phyloP scores from a whole-genome alignment of 2,888 invertebrate genomes.

The Cecidostiba fungosa region DNA sequence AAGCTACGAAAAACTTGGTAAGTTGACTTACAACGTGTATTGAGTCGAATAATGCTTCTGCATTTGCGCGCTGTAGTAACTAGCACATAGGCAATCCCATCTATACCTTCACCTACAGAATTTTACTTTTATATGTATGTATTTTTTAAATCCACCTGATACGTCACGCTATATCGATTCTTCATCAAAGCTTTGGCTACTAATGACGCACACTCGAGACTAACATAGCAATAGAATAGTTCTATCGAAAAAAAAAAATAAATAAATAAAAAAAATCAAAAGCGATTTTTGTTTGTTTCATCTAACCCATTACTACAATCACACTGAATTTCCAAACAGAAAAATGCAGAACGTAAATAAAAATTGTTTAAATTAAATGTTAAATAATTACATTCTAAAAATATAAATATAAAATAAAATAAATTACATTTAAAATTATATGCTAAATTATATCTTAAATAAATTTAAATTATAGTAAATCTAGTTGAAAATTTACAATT shows the following conservation, averaged over 20 bases:
- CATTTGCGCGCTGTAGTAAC: constrained; percentile 7
- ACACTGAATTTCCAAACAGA: background rate
- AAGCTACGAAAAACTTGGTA: background rate
- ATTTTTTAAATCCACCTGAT: constrained; percentile 47
- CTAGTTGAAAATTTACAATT: no score
- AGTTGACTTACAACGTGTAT: background rate
- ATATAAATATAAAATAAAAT: background rate
- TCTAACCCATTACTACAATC: no score
- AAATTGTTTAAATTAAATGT: background rate
- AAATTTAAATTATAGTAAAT: no score
- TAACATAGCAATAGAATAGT: constrained; percentile 9
- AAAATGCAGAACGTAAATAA: background rate
- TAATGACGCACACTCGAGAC: constrained; percentile 47
- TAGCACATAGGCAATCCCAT: constrained; percentile 5
- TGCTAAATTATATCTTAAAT: background rate
- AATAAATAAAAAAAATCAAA: constrained; percentile 5
- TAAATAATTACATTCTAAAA: background rate
- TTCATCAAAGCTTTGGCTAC: constrained; percentile 47
- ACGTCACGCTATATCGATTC: constrained; percentile 58
- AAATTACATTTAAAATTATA: background rate
- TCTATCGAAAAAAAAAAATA: no score
- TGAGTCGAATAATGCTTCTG: background rate
- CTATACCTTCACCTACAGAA: background rate
- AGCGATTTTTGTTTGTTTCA: background rate
- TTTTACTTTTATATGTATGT: constrained; percentile 23